phyloP scores from a whole-genome alignment of 2,113 vertebrate genomes.

The Stegostoma tigrinum region DNA sequence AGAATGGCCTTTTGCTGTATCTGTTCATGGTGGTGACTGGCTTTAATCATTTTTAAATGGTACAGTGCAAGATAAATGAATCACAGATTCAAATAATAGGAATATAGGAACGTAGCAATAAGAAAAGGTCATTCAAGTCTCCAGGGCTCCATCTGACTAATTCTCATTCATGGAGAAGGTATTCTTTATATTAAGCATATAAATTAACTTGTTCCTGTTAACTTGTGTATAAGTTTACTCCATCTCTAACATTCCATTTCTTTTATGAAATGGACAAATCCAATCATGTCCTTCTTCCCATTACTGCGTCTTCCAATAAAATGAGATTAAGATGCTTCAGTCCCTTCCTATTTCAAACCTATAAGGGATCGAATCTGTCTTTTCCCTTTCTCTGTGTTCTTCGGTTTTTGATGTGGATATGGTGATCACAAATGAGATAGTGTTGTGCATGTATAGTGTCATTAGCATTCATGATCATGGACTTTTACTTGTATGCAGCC shows the following conservation, averaged over 20 bases:
- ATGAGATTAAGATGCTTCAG: not conserved
- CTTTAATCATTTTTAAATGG: not conserved
- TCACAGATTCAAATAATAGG: not conserved
- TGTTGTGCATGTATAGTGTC: not conserved
- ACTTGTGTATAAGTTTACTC: not conserved
- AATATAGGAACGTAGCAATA: not conserved
- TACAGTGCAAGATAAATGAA: not conserved
- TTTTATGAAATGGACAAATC: not conserved
- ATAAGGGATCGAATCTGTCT: not conserved
- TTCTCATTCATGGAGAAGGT: not conserved
- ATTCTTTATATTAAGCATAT: not conserved
- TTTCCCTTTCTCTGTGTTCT: not conserved
- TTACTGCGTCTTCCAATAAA: not conserved
- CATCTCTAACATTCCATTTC: not conserved
- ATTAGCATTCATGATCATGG: not conserved
- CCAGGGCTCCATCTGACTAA: not conserved
- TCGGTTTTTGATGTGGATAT: not conserved
- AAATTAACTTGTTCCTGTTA: not conserved
- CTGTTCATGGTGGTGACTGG: not conserved
- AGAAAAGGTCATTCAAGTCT: conserved; percentile 8
- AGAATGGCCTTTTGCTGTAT: not conserved
- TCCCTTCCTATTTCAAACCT: not conserved
- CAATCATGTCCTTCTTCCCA: not conserved
- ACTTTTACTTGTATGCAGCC: not conserved
- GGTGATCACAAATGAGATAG: not conserved